These are phyloP conservation scores for Xerus rutilus DNA, from an alignment of 2,797 vertebrate genomes.

Conservation along the genomic window DNA sequence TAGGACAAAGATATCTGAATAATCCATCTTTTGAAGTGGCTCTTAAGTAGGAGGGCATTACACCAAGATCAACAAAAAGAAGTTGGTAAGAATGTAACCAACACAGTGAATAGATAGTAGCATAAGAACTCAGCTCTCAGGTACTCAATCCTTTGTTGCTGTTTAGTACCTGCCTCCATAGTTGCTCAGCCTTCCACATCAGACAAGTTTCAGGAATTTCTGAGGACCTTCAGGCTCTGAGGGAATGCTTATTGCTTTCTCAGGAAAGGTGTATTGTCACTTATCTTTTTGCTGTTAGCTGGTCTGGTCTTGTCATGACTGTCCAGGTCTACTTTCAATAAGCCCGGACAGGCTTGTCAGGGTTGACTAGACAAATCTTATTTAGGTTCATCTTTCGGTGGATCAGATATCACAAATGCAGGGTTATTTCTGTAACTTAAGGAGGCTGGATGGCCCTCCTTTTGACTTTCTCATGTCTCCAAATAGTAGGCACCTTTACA, in stretches of 20 bases:
- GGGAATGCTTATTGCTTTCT: conserved; percentile 58
- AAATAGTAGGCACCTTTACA: conserved; percentile 25
- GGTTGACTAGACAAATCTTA: conserved; percentile 57
- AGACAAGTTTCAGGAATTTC: conserved; percentile 35
- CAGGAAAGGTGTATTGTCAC: conserved; percentile 37
- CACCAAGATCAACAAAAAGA: conserved; percentile 64
- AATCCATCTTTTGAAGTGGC: conserved; percentile 62
- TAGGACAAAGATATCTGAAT: conserved; percentile 58
- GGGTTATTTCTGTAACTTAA: conserved; percentile 62
- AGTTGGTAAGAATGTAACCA: conserved; percentile 62
- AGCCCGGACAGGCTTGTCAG: conserved; percentile 34
- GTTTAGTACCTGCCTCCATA: background rate
- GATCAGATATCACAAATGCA: conserved; percentile 61
- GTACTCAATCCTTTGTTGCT: background rate
- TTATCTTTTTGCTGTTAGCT: conserved; percentile 33
- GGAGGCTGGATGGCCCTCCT: background rate
- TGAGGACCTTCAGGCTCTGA: background rate
- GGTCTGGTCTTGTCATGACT: conserved; percentile 20
- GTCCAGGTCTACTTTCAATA: conserved; percentile 40
- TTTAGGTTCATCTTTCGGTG: conserved; percentile 49
- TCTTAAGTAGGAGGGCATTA: conserved; percentile 52
- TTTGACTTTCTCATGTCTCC: conserved; percentile 54
- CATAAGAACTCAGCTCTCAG: conserved; percentile 9
- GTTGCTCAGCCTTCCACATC: background rate
- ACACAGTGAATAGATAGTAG: conserved; percentile 21